Percentiles rank a stretch among this genome's conserved stretches.
Conservation (phyloP, 23 tunicate genomes). For the Aplidium turbinatum region DNA sequence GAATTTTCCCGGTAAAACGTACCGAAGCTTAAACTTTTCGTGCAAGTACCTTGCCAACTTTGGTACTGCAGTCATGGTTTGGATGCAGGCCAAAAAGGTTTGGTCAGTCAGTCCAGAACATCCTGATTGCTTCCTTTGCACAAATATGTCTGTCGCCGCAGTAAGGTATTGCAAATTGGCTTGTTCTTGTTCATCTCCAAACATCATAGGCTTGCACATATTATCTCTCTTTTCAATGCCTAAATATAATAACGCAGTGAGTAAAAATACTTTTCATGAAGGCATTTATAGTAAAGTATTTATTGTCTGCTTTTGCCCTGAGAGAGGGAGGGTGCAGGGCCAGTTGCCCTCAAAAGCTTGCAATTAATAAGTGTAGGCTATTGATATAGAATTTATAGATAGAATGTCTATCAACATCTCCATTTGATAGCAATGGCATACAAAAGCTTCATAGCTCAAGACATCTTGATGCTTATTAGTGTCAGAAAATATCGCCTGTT, state of each 20-base stretch:
- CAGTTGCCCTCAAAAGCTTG: no score
- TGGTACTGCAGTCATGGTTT: constrained; percentile 5
- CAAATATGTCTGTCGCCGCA: not conserved
- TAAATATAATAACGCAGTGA: not conserved
- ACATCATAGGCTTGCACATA: constrained; percentile 4
- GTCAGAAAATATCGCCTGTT: no score
- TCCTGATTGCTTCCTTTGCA: constrained; percentile 3
- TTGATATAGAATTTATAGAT: no score
- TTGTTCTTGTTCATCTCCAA: not conserved
- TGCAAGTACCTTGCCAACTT: not conserved
- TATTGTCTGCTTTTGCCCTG: no score
- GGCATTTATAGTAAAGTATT: no score
- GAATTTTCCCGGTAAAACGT: constrained; percentile 12
- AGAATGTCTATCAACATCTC: no score
- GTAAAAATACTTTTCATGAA: no score
- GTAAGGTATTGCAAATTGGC: constrained; percentile 1
- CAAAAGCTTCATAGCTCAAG: no score
- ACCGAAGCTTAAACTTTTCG: not conserved
- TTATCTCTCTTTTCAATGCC: constrained; percentile 10
- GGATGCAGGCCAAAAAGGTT: constrained; percentile 18
- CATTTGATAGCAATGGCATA: no score
- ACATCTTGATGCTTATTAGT: no score
- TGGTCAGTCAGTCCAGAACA: constrained; percentile 12
- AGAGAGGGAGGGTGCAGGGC: no score
- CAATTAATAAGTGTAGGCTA: no score